Evolutionary conservation across 2,888 invertebrate genomes (phyloP).

Genomic region (Parasteatoda lunata): DNA sequence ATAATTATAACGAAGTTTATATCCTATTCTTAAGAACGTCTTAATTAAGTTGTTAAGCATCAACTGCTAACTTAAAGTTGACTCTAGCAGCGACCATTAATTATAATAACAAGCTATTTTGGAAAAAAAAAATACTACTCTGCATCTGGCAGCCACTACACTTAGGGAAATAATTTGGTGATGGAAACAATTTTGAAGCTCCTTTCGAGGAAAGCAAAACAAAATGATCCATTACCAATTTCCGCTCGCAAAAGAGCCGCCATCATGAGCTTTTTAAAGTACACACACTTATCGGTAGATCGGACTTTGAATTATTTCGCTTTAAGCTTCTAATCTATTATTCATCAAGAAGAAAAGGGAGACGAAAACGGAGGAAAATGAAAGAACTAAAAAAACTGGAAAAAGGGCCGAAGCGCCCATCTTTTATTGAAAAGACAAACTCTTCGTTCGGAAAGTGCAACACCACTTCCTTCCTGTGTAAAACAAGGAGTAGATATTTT

Average conservation of each 20-base stretch:
- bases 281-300: constrained; percentile 34
- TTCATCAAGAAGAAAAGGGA: constrained; percentile 37
- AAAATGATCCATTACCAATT: constrained; percentile 16
- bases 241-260: background rate
- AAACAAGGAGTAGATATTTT: constrained; percentile 34
- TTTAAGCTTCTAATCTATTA: constrained; percentile 49
- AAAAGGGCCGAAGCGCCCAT: constrained; percentile 23
- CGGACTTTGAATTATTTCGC: constrained; percentile 45
- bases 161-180: too few species aligned
- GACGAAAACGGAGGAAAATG: background rate
- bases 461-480: constrained; percentile 46
- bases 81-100: too few species aligned
- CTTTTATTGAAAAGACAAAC: constrained; percentile 56
- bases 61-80: too few species aligned
- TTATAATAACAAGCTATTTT: too few species aligned
- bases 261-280: constrained; percentile 26
- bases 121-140: too few species aligned
- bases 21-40: too few species aligned
- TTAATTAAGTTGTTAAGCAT: too few species aligned
- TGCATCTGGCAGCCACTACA: too few species aligned
- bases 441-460: constrained; percentile 53
- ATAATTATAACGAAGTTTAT: too few species aligned
- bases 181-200: too few species aligned
- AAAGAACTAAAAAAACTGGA: background rate
- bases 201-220: background rate